A percentile compares a stretch with the other conserved stretches of the same genome.
phyloP scores from a whole-genome alignment of 2,113 vertebrate species.

The Menidia beryllina region DNA sequence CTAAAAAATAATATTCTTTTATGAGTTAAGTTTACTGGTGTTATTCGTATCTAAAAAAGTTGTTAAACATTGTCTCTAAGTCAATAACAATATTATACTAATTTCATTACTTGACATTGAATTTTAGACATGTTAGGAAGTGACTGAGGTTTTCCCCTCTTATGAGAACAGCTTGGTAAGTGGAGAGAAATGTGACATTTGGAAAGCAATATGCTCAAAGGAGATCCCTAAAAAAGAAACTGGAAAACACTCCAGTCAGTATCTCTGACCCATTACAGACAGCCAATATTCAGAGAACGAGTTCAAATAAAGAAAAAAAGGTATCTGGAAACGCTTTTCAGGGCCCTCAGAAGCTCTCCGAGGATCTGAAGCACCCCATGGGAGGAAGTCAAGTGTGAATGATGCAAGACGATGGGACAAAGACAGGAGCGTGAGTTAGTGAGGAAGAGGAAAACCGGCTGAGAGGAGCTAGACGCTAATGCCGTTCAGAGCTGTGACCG shows the following conservation, averaged over 20 bases:
- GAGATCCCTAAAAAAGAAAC: not conserved
- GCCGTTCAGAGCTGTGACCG: slow-evolving; percentile 15
- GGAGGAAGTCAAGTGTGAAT: slow-evolving; percentile 30
- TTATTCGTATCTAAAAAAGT: too few species aligned
- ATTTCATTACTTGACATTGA: too few species aligned
- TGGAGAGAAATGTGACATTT: slow-evolving; percentile 33
- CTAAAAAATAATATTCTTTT: too few species aligned
- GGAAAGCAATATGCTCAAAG: slow-evolving; percentile 17
- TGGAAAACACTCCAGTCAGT: not conserved
- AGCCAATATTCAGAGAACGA: slow-evolving; percentile 14
- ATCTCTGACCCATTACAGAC: slow-evolving; percentile 29
- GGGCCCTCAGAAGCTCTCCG: not conserved
- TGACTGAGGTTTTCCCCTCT: not conserved
- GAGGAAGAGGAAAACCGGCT: slow-evolving; percentile 14
- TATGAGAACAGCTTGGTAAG: not conserved
- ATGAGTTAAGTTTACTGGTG: too few species aligned
- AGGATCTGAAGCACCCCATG: not conserved
- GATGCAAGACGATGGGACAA: slow-evolving; percentile 24
- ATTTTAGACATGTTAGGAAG: too few species aligned
- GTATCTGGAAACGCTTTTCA: slow-evolving; percentile 19
- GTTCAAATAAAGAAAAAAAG: not conserved
- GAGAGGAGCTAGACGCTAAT: slow-evolving; percentile 4
- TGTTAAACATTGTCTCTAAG: too few species aligned
- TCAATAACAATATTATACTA: too few species aligned
- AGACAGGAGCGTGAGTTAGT: not conserved